Evolutionary conservation across 2,888 invertebrate genomes (phyloP).

Genomic region (Theretra japonica): DNA sequence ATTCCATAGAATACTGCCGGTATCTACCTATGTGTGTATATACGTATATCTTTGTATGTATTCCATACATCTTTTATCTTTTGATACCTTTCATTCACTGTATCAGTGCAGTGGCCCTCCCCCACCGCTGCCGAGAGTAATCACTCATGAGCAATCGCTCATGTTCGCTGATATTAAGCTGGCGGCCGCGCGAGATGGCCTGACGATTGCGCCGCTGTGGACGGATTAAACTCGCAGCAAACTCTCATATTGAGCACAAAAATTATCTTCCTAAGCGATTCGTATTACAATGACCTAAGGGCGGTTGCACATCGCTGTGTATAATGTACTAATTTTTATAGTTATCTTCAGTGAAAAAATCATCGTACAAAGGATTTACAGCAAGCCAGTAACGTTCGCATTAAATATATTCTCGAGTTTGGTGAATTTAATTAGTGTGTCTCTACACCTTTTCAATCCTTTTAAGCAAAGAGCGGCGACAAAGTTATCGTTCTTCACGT

Average conservation of each 20-base stretch:
- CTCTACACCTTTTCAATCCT: no score
- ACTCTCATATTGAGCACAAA: neutral
- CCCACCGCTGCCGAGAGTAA: neutral
- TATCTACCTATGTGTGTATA: no score
- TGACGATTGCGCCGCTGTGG: constrained; percentile 5
- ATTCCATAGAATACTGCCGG: no score
- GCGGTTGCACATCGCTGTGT: neutral
- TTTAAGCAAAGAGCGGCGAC: no score
- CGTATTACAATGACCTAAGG: neutral
- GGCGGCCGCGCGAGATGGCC: neutral
- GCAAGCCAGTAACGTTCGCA: no score
- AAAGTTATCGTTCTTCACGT: no score
- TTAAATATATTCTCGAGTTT: no score
- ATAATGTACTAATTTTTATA: neutral
- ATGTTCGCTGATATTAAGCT: neutral
- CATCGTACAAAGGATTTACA: neutral
- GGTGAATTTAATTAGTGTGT: no score
- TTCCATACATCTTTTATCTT: no score
- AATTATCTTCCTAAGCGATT: neutral
- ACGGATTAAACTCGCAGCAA: neutral
- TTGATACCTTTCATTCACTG: neutral
- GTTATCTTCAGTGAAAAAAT: neutral
- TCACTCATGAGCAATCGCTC: neutral
- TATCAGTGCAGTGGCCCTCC: neutral
- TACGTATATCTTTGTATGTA: no score